Base-by-base conservation (phyloP, 2,113 vertebrate genomes). In the Cololabis saira region DNA sequence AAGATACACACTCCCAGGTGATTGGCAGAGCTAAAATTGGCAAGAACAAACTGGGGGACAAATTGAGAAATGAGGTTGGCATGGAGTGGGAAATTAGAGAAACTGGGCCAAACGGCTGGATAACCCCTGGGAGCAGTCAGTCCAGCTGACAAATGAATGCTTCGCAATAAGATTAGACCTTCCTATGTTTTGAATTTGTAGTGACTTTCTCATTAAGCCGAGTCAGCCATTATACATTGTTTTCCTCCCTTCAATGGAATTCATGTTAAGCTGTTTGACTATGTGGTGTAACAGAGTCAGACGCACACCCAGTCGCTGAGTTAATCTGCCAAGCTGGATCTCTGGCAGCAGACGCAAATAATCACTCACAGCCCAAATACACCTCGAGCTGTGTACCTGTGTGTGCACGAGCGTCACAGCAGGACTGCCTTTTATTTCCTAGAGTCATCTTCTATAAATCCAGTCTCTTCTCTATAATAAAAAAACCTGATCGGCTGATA, bases 61-160 rank as follows among this genome's bases (percentile, higher is more conserved):
- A 80, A 77, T 56, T 71, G 60, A 85, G 85, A 89, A 91, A 89
- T 40, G 57, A 91, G 90, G 90, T 68, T 90, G 87, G 78, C 58
- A 65, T 66, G 65, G 81, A 88, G 72, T 61, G 67, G 71, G 75
- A 83, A 84, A 89, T 88, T 78, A 82, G 76, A 65, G 73, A 76
- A 92, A 90, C 64, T 88, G 83, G 90, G 88, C 69, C 87, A 86
- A 86, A 85, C 14, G 72, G 17, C 70, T 74, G 21, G 0, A 40
- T 44, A 52, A 1, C 74, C 63, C 57, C 50, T 30, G 72, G 79
- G 82, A 83, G 66, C 64, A 72, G 75, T 88, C 84, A 81, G 71
- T 87, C 80, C 75, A 47, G 43, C 16, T 45, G 84, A 82, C 76
- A 87, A 47, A 52, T 65, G 59, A 86, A 83, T 42, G 67, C 49